Evolutionary conservation across 2,888 invertebrate species (phyloP).

Genomic region (Mesochorus sp.): DNA sequence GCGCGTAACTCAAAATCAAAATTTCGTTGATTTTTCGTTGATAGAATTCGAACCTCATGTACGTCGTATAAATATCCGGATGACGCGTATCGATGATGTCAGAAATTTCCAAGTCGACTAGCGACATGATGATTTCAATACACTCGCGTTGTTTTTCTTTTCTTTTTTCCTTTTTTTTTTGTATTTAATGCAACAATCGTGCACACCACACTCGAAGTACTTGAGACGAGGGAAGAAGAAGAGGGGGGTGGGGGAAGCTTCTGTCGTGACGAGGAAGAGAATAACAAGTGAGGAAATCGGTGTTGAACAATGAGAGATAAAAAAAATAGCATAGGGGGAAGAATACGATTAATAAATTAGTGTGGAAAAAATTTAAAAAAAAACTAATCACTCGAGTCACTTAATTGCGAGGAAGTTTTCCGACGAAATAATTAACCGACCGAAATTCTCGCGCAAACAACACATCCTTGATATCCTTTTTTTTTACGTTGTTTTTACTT

Average conservation of each 20-base stretch:
- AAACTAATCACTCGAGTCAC: slow-evolving; percentile 42
- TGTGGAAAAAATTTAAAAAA: not conserved
- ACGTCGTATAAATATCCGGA: slow-evolving; percentile 31
- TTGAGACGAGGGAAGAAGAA: not conserved
- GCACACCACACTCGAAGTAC: slow-evolving; percentile 21
- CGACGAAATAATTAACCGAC: no score
- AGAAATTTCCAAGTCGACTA: slow-evolving; percentile 18
- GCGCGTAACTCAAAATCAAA: no score
- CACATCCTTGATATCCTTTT: no score
- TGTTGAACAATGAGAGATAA: slow-evolving; percentile 34
- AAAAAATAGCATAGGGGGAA: not conserved
- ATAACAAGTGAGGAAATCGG: slow-evolving; percentile 8
- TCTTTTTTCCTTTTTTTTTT: not conserved
- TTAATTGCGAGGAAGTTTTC: no score
- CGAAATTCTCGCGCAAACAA: no score
- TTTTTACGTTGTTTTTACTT: not conserved
- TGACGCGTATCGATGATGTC: slow-evolving; percentile 47
- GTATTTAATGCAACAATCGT: slow-evolving; percentile 9
- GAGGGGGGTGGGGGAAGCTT: not conserved
- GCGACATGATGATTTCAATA: slow-evolving; percentile 35
- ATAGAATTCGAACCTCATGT: slow-evolving; percentile 46
- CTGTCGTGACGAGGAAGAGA: not conserved
- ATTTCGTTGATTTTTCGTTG: no score
- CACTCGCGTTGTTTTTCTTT: not conserved
- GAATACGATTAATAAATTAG: slow-evolving; percentile 5